These are phyloP conservation scores for Tarsius wallacei DNA, from an alignment of 2,797 vertebrate genomes.

Conservation along the genomic window DNA sequence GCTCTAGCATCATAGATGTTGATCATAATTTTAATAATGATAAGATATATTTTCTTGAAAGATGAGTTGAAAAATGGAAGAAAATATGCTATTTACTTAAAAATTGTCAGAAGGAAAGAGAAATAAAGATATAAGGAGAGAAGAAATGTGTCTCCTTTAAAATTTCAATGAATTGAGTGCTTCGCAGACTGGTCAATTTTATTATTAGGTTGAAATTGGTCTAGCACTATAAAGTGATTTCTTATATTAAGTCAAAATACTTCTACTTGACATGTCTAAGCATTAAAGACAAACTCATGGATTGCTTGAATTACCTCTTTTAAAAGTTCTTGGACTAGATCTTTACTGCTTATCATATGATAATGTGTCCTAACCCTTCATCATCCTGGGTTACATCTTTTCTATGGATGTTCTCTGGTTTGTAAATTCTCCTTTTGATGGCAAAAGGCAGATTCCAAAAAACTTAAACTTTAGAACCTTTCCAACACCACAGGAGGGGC, in stretches of 20 bases:
- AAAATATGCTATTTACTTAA: not conserved
- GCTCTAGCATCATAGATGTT: not conserved
- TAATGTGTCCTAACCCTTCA: not conserved
- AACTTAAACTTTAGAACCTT: not conserved
- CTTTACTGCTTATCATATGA: not conserved
- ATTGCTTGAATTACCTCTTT: not conserved
- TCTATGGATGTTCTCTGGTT: not conserved
- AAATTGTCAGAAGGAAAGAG: not conserved
- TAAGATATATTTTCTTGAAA: not conserved
- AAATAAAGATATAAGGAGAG: not conserved
- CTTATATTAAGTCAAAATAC: not conserved
- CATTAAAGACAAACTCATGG: not conserved
- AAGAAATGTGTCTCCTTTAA: not conserved
- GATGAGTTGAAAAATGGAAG: not conserved
- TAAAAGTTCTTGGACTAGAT: not conserved
- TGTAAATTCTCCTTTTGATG: not conserved
- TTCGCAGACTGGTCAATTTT: not conserved
- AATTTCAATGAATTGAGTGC: not conserved
- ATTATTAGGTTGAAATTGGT: not conserved
- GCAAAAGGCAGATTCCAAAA: constrained; percentile 21
- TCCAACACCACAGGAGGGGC: not conserved
- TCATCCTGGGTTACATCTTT: not conserved
- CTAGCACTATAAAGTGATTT: not conserved
- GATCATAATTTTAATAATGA: not conserved
- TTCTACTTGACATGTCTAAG: not conserved